Conservation (phyloP, 2,888 invertebrate genomes). For the Volucella inflata region DNA sequence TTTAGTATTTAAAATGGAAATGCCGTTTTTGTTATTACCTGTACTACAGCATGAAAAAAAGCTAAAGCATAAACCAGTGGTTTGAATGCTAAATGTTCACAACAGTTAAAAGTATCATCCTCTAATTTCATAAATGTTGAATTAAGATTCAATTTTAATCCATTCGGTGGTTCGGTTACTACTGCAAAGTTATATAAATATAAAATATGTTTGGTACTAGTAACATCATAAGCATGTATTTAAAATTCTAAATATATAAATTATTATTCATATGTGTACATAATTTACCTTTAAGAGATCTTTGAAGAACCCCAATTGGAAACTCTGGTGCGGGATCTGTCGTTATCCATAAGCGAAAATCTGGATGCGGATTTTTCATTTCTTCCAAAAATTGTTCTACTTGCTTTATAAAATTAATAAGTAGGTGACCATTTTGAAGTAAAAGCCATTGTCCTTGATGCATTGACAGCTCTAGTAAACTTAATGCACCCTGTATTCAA, state of each 20-base stretch:
- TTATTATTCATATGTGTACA: background rate
- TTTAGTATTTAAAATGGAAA: background rate
- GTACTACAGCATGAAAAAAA: conserved; percentile 96
- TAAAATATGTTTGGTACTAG: background rate
- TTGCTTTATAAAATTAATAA: conserved; percentile 90
- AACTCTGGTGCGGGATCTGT: conserved; percentile 94
- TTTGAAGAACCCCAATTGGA: conserved; percentile 94
- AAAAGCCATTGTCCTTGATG: conserved; percentile 94
- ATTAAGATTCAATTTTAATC: conserved; percentile 93
- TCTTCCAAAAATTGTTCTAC: conserved; percentile 93
- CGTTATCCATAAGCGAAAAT: conserved; percentile 96
- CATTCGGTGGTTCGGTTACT: conserved; percentile 96
- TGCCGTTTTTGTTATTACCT: conserved; percentile 84
- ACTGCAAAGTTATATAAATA: conserved; percentile 85
- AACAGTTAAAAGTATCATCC: conserved; percentile 88
- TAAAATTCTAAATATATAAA: background rate
- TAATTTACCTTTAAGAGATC: conserved; percentile 89
- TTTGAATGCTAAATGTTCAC: conserved; percentile 90
- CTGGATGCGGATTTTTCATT: conserved; percentile 92
- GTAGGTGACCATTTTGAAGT: conserved; percentile 95
- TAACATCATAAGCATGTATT: background rate
- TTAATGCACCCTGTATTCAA: conserved; percentile 87
- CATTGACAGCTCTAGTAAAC: conserved; percentile 88
- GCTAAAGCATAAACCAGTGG: conserved; percentile 93
- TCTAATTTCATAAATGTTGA: conserved; percentile 95